Percentiles rank a stretch among this genome's conserved stretches.
Conservation (phyloP, 2,113 vertebrate genomes). For the Poeciliopsis prolifica region DNA sequence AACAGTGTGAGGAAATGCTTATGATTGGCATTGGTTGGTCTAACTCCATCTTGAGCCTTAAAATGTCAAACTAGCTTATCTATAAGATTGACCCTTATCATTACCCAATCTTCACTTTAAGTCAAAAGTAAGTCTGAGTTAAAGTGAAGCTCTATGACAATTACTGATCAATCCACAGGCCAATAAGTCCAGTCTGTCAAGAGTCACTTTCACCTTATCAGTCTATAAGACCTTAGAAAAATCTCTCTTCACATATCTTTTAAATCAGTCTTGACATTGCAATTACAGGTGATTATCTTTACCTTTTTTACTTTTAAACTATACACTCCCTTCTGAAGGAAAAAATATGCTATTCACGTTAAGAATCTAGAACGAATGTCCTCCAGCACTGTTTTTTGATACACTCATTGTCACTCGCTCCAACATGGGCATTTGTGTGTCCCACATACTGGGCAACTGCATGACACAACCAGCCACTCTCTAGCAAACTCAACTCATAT, state of each 20-base stretch:
- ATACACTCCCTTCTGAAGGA: not conserved
- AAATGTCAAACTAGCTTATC: too few species aligned
- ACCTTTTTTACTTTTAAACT: not conserved
- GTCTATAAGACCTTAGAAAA: not conserved
- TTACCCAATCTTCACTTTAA: not conserved
- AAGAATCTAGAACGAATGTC: not conserved
- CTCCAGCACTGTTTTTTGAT: not conserved
- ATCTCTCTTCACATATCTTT: not conserved
- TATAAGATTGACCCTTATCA: too few species aligned
- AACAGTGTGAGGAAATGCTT: too few species aligned
- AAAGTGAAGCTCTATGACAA: not conserved
- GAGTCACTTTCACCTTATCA: not conserved
- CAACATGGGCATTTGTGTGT: not conserved
- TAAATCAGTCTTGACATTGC: not conserved
- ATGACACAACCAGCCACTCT: not conserved
- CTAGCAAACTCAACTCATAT: not conserved
- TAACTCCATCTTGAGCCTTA: too few species aligned
- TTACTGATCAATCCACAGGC: too few species aligned
- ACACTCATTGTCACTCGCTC: not conserved
- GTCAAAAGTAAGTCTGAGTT: not conserved
- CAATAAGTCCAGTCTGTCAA: not conserved
- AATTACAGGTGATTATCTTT: too few species aligned
- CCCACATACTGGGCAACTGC: not conserved
- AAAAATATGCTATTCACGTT: not conserved
- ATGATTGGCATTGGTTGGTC: not conserved